These are phyloP conservation scores for Monopis laevigella DNA, from an alignment of 2,888 invertebrate genomes.

Conservation along the genomic window DNA sequence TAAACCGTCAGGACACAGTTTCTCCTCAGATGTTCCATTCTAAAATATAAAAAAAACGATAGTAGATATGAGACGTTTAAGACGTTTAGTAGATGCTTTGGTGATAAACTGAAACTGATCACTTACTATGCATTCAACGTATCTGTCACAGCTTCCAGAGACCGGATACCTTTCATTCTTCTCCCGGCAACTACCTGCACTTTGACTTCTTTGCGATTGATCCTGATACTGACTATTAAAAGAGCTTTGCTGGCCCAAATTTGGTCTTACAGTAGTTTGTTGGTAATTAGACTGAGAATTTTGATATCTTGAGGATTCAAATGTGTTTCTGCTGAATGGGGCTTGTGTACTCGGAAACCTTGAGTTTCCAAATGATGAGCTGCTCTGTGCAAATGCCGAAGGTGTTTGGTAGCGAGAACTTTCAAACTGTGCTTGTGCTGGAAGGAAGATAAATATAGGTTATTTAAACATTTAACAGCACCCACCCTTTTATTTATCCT, in stretches of 20 bases:
- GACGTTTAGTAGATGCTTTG: no score
- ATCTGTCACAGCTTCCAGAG: slow-evolving; percentile 77
- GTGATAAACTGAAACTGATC: not conserved
- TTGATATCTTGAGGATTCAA: no score
- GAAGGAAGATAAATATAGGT: not conserved
- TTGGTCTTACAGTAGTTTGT: not conserved
- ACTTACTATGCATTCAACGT: slow-evolving; percentile 73
- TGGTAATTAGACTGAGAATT: slow-evolving; percentile 2
- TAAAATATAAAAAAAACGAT: slow-evolving; percentile 29
- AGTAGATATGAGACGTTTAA: no score
- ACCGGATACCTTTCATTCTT: slow-evolving; percentile 75
- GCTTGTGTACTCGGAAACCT: no score
- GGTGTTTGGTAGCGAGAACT: slow-evolving; percentile 5
- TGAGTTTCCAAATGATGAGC: not conserved
- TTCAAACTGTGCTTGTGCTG: slow-evolving; percentile 9
- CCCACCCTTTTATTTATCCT: no score
- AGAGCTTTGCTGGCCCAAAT: not conserved
- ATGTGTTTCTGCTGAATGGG: no score
- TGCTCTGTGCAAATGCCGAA: slow-evolving; percentile 4
- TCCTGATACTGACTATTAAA: slow-evolving; percentile 20
- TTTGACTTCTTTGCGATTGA: slow-evolving; percentile 23
- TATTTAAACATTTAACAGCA: no score
- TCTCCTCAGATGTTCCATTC: slow-evolving; percentile 79
- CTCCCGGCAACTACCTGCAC: slow-evolving; percentile 65
- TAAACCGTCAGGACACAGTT: slow-evolving; percentile 84